Evolutionary conservation across 2,797 vertebrate species (phyloP).

Genomic region (Antrozous pallidus): DNA sequence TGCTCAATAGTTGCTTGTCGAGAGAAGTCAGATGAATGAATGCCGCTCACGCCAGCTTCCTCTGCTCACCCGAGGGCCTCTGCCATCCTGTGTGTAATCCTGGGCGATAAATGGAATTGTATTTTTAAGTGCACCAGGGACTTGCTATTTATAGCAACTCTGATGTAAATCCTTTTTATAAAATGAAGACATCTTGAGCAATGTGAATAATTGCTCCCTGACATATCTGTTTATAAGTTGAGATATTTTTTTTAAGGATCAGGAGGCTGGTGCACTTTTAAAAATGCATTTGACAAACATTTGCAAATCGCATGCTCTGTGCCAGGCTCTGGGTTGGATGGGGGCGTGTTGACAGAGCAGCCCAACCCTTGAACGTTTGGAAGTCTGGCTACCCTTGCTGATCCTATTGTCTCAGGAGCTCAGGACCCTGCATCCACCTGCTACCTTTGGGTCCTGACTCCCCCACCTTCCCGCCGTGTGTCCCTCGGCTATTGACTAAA

Average conservation of each 20-base stretch:
- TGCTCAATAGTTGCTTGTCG: neutral
- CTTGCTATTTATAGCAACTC: constrained; percentile 69
- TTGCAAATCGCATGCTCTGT: neutral
- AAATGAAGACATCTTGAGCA: constrained; percentile 71
- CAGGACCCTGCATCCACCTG: neutral
- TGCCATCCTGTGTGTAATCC: constrained; percentile 39
- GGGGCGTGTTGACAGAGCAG: neutral
- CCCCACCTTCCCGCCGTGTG: neutral
- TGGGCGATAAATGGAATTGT: constrained; percentile 65
- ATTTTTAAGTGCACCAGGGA: constrained; percentile 65
- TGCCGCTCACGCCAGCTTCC: neutral
- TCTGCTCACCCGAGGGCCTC: constrained; percentile 36
- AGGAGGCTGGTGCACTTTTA: neutral
- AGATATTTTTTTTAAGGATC: constrained; percentile 41
- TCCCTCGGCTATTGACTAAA: neutral
- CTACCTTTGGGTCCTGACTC: neutral
- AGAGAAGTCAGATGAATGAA: constrained; percentile 50
- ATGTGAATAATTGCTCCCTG: constrained; percentile 75
- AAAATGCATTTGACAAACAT: constrained; percentile 3
- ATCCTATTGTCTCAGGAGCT: neutral
- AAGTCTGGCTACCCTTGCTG: rapidly evolving
- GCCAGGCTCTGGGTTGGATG: neutral
- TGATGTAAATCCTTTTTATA: constrained; percentile 74
- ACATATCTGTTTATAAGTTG: constrained; percentile 68
- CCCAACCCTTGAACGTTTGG: rapidly evolving